Evolutionary conservation across 2,888 invertebrate genomes (phyloP).

Genomic region (Lithophane ornitopus): DNA sequence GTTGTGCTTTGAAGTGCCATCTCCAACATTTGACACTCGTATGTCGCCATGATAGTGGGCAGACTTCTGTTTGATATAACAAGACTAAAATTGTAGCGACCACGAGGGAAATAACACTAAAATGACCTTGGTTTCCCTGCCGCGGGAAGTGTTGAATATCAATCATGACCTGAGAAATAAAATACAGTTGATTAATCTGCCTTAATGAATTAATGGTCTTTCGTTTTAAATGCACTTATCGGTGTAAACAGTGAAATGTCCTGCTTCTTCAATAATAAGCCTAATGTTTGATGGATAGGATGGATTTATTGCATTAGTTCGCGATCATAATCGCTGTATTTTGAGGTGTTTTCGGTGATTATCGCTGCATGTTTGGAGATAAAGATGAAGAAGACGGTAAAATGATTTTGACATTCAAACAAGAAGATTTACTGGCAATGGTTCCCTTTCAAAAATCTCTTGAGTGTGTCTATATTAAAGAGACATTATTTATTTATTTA

Average conservation of each 20-base stretch:
- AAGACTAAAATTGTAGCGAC: slow-evolving; percentile 43
- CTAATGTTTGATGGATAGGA: not conserved
- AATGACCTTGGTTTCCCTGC: not conserved
- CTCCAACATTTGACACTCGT: not conserved
- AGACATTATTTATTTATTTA: no score
- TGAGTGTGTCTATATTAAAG: no score
- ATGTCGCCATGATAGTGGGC: slow-evolving; percentile 21
- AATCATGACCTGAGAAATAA: not conserved
- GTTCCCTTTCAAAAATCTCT: no score
- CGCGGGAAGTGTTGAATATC: not conserved
- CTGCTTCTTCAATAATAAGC: not conserved
- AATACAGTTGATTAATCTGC: not conserved
- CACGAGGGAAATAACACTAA: slow-evolving; percentile 40
- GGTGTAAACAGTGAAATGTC: not conserved
- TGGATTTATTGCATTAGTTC: not conserved
- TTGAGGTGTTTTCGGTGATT: not conserved
- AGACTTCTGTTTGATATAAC: slow-evolving; percentile 49
- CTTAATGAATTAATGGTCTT: not conserved
- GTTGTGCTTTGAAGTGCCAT: not conserved
- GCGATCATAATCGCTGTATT: not conserved
- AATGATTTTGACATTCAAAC: no score
- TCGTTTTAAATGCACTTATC: not conserved
- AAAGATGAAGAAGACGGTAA: no score
- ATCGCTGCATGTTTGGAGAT: no score
- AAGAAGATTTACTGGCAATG: no score